Conservation (phyloP, 2,113 vertebrate genomes). For the Malaclemys terrapin region DNA sequence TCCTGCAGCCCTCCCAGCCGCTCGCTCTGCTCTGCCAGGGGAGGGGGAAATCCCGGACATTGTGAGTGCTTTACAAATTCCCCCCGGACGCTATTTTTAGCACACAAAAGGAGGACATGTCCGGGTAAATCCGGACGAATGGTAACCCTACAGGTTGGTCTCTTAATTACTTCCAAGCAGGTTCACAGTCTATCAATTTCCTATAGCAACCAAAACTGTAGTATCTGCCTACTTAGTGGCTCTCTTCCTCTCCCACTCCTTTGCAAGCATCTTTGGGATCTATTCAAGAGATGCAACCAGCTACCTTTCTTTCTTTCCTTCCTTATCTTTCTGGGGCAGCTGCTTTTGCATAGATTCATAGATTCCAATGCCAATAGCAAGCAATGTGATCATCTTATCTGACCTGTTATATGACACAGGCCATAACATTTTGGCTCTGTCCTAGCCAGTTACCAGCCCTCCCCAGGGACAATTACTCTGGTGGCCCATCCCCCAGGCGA, state of each 20-base stretch:
- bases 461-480: background rate
- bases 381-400: too few relatives aligned
- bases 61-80: too few relatives aligned
- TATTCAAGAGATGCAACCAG: accelerated
- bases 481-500: background rate
- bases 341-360: background rate
- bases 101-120: too few relatives aligned
- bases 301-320: accelerated
- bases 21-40: too few relatives aligned
- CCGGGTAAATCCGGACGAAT: too few relatives aligned
- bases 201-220: background rate
- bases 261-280: background rate
- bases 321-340: background rate
- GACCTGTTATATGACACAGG: too few relatives aligned
- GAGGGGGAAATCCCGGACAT: too few relatives aligned
- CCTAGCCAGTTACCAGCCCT: background rate
- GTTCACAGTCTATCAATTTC: background rate
- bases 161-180: background rate
- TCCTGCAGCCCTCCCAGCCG: too few relatives aligned
- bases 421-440: background rate
- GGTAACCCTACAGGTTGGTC: background rate
- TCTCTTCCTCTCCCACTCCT: background rate
- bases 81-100: too few relatives aligned
- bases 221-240: background rate
- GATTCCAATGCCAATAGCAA: too few relatives aligned